A percentile compares a stretch with the other conserved stretches of the same genome.
phyloP scores from a whole-genome alignment of 2,113 vertebrate species.

The Orientallactaga bullata region DNA sequence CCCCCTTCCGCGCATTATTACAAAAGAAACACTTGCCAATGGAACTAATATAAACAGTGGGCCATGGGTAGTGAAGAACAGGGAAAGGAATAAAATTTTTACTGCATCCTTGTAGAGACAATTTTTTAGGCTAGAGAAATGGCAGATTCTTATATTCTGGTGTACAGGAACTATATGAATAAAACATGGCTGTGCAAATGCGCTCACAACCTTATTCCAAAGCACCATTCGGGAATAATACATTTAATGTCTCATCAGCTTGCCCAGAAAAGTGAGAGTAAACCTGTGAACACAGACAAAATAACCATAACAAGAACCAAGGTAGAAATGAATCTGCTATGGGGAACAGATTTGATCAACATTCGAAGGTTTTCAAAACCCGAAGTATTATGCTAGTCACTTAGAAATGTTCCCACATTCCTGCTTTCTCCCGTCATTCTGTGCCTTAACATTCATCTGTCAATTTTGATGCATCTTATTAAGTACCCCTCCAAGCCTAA shows the following conservation, averaged over 20 bases:
- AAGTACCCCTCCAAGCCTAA: slow-evolving; percentile 92
- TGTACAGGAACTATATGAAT: slow-evolving; percentile 73
- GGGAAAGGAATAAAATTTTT: slow-evolving; percentile 76
- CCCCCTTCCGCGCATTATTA: neutral
- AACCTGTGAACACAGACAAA: slow-evolving; percentile 83
- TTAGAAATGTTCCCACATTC: slow-evolving; percentile 92
- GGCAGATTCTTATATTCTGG: slow-evolving; percentile 82
- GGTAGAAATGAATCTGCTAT: slow-evolving; percentile 85
- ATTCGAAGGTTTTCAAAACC: slow-evolving; percentile 90
- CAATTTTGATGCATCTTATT: slow-evolving; percentile 94
- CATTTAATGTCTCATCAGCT: slow-evolving; percentile 81
- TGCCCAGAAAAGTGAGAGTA: slow-evolving; percentile 84
- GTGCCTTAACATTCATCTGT: slow-evolving; percentile 93
- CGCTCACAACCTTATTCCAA: slow-evolving; percentile 80
- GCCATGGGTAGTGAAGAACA: slow-evolving; percentile 34
- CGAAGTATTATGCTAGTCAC: slow-evolving; percentile 88
- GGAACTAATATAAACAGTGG: slow-evolving; percentile 72
- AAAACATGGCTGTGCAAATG: slow-evolving; percentile 81
- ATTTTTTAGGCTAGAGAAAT: slow-evolving; percentile 78
- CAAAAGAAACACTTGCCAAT: slow-evolving; percentile 58
- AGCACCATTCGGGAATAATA: slow-evolving; percentile 82
- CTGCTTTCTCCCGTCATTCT: slow-evolving; percentile 89
- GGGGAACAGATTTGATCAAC: slow-evolving; percentile 85
- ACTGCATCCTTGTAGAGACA: slow-evolving; percentile 76
- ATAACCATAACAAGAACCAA: slow-evolving; percentile 78